A percentile compares a stretch with the other conserved stretches of the same genome.
Conservation (phyloP, 2,113 vertebrate species). For the Platysteira castanea region DNA sequence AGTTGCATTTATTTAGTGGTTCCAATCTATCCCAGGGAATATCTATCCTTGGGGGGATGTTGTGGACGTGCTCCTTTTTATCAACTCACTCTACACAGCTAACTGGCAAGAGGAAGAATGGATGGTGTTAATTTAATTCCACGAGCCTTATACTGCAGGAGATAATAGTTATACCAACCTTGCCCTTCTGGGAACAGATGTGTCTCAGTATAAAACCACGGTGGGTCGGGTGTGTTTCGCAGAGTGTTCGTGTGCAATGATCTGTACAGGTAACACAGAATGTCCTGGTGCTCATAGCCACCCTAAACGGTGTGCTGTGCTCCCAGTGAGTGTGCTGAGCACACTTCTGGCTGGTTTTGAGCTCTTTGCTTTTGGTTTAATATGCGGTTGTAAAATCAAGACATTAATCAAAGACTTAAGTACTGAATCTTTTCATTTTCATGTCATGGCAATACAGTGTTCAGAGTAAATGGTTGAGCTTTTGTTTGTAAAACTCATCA, state of each 20-base stretch:
- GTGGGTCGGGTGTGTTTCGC: neutral
- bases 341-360: neutral
- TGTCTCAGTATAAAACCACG: neutral
- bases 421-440: neutral
- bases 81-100: neutral
- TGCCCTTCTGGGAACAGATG: neutral
- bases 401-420: neutral
- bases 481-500: neutral
- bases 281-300: neutral
- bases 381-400: neutral
- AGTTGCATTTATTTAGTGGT: neutral
- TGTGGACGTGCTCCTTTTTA: neutral
- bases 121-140: neutral
- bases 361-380: neutral
- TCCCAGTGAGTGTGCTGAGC: neutral
- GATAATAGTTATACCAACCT: neutral
- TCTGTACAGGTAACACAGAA: neutral
- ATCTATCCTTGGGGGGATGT: neutral
- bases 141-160: neutral
- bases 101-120: neutral
- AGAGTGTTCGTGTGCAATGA: neutral
- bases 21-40: neutral
- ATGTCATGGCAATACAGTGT: neutral
- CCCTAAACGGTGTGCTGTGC: fast-evolving
- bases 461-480: neutral